Evolutionary conservation across 2,113 vertebrate genomes (phyloP), one percentile per base, ranked within the genome.

Genomic region (Mystacornis crossleyi): DNA sequence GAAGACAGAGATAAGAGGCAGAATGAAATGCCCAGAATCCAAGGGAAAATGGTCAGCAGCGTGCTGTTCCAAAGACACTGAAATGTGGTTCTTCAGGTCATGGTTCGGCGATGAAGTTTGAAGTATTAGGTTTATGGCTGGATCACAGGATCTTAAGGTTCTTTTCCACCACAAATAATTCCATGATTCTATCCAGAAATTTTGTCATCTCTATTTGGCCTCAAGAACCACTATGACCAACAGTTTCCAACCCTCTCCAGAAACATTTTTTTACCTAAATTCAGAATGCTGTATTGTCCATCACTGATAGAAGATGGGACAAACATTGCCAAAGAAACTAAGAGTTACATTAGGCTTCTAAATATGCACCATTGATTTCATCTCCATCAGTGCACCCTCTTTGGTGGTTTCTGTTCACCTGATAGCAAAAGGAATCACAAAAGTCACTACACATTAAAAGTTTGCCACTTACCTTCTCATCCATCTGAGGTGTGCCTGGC

Each of bases 41-140:
- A 53, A 38, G 38, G 54, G 6, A 6, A 61, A 61, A 45, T 38
- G n/a, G 33, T 69, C 47, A 69, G 54, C 7, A 26, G 28, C 12
- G 12, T 0, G 1, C 12, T 28, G 11, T n/a, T 73, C 38, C 57
- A 69, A 73, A 67, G 53, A 40, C 3, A 6, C 9, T 53, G 72
- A 43, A 12, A 34, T 1, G 4, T 5, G 1, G 10, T 10, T 8
- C 45, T 65, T 47, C 3, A 3, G 23, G n/a, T n/a, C 12, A 24
- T 10, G 13, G 28, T 43, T 36, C 23, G 36, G 23, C 5, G 3
- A 11, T n/a, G 40, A 18, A n/a, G 18, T 8, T 31, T 8, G 45
- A 34, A 54, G 14, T 19, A 5, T 38, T 42, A 53, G 7, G 8
- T 66, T 80, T 48, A 42, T 5, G 2, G 26, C 4, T 14, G 18